These are phyloP conservation scores for Mesembrinibis cayennensis DNA, from an alignment of 2,113 vertebrate genomes.

Conservation along the genomic window DNA sequence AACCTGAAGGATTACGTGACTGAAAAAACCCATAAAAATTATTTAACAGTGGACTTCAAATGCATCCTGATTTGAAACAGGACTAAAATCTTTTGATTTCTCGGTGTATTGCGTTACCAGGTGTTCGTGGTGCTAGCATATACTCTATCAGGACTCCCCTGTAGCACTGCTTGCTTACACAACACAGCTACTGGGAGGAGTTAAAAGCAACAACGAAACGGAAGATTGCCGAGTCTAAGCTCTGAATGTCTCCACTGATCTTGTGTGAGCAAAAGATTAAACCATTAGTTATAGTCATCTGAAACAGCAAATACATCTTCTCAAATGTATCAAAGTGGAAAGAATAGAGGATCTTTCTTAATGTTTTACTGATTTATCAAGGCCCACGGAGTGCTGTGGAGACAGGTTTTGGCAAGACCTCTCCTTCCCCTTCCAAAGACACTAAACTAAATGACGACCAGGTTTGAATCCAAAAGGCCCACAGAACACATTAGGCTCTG, in stretches of 20 bases:
- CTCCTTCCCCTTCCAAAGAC: neutral
- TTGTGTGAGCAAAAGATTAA: neutral
- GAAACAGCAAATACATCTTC: neutral
- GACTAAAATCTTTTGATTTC: neutral
- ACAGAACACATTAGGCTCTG: neutral
- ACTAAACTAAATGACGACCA: neutral
- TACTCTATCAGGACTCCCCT: neutral
- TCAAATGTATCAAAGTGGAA: neutral
- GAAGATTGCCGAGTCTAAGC: neutral
- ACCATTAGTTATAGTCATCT: neutral
- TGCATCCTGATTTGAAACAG: neutral
- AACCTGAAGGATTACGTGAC: neutral
- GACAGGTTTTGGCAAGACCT: neutral
- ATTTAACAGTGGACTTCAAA: neutral
- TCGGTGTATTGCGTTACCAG: neutral
- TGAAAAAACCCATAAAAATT: neutral
- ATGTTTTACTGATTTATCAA: neutral
- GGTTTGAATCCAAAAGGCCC: neutral
- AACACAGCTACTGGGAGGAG: neutral
- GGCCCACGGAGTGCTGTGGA: neutral
- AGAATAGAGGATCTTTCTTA: neutral
- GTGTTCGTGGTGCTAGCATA: neutral
- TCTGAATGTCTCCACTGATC: neutral
- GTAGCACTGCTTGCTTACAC: neutral
- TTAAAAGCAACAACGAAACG: neutral